These are phyloP conservation scores for Ectemnius cavifrons DNA, from an alignment of 2,888 invertebrate genomes.

Conservation along the genomic window DNA sequence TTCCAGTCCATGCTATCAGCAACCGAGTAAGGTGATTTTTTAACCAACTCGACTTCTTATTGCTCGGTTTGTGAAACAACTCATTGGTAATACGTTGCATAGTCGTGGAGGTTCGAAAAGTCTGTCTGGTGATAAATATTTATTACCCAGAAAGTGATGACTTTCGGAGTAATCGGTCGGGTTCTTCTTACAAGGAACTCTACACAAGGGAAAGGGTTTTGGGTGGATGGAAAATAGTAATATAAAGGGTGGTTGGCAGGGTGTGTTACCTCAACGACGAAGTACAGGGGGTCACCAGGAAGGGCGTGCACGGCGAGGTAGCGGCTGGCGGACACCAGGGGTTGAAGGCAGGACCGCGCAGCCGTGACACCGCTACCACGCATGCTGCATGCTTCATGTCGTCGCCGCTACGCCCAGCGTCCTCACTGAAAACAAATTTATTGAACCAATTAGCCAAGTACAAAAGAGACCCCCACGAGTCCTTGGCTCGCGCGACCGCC, in stretches of 20 bases:
- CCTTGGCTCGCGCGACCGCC: neutral
- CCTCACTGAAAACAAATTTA: constrained; percentile 69
- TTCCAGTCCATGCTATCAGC: too few species aligned
- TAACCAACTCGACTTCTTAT: too few species aligned
- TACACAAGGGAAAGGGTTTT: too few species aligned
- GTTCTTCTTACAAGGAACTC: too few species aligned
- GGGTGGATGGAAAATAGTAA: too few species aligned
- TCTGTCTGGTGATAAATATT: too few species aligned
- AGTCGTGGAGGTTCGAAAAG: too few species aligned
- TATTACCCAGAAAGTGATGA: too few species aligned
- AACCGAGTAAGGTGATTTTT: too few species aligned
- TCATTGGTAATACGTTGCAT: too few species aligned
- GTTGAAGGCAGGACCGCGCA: constrained; percentile 79
- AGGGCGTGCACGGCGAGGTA: constrained; percentile 78
- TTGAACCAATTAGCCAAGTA: constrained; percentile 5
- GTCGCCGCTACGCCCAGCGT: constrained; percentile 78
- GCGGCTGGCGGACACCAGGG: constrained; percentile 78
- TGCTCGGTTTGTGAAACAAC: too few species aligned
- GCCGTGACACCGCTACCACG: constrained; percentile 78
- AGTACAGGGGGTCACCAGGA: constrained; percentile 80
- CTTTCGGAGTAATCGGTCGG: too few species aligned
- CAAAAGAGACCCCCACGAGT: neutral
- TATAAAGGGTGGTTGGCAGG: neutral
- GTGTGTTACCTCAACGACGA: constrained; percentile 76
- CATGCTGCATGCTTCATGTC: constrained; percentile 78